Conservation (phyloP, 2,113 vertebrate genomes). For the Prionailurus bengalensis region DNA sequence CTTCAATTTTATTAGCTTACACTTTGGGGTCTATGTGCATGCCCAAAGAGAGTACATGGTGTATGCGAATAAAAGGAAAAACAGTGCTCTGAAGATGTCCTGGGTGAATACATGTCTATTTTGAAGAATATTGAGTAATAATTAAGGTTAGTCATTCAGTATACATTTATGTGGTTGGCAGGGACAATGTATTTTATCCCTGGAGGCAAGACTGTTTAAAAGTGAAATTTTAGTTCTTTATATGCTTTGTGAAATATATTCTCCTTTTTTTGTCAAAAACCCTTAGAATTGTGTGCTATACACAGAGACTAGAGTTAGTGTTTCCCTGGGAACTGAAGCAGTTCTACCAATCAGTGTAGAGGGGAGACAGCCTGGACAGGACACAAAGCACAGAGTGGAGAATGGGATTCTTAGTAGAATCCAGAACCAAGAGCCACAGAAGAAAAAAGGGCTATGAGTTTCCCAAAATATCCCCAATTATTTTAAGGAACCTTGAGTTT, state of each 20-base stretch:
- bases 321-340: neutral
- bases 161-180: neutral
- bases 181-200: neutral
- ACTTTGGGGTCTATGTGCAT: neutral
- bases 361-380: neutral
- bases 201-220: neutral
- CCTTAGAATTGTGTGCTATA: neutral
- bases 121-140: neutral
- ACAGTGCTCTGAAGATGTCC: neutral
- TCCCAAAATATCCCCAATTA: neutral
- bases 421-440: neutral
- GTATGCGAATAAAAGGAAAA: neutral
- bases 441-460: neutral
- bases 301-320: neutral
- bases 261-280: neutral
- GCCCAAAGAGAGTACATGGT: neutral
- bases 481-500: conserved; percentile 1
- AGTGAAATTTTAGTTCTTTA: neutral
- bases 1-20: neutral
- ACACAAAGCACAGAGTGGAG: neutral
- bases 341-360: neutral
- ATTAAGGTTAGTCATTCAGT: neutral
- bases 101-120: neutral
- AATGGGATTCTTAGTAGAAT: neutral
- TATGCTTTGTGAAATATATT: neutral